Percentiles rank a stretch among this genome's conserved stretches.
Evolutionary conservation across 2,113 vertebrate species (phyloP).

Genomic region (Tinamus guttatus): DNA sequence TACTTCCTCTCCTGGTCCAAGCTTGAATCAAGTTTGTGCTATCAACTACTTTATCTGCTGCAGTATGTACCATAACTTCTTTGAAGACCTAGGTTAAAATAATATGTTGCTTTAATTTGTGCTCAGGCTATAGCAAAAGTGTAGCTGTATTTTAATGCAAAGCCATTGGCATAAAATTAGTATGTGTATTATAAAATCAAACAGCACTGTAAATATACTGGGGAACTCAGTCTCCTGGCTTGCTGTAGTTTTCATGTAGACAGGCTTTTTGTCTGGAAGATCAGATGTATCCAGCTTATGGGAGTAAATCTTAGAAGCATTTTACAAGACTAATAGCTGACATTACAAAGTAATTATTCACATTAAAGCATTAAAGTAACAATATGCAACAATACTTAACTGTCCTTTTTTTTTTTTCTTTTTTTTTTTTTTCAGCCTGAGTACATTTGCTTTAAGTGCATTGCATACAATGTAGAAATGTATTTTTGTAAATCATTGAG

Average conservation of each 20-base stretch:
- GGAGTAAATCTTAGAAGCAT: background rate
- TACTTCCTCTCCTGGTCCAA: background rate
- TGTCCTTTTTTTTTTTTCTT: background rate
- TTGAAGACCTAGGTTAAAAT: background rate
- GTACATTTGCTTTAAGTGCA: slow-evolving; percentile 3
- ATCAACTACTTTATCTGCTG: background rate
- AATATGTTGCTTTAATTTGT: background rate
- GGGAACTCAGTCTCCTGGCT: background rate
- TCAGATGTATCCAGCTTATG: background rate
- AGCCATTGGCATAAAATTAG: background rate
- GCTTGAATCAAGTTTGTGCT: rapidly evolving
- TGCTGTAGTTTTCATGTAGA: background rate
- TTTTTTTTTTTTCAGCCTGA: background rate
- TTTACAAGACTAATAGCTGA: background rate
- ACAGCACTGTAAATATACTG: background rate
- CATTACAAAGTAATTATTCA: slow-evolving; percentile 10
- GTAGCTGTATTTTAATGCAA: background rate
- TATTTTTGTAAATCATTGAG: slow-evolving; percentile 46
- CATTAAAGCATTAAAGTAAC: background rate
- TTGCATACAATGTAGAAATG: background rate
- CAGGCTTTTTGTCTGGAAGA: background rate
- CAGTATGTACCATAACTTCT: background rate
- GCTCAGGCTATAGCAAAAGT: background rate
- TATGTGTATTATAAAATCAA: background rate
- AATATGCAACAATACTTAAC: background rate